Percentiles rank a stretch among this genome's conserved stretches.
Conservation (phyloP, 2,888 invertebrate species). For the Fragum whitleyi region DNA sequence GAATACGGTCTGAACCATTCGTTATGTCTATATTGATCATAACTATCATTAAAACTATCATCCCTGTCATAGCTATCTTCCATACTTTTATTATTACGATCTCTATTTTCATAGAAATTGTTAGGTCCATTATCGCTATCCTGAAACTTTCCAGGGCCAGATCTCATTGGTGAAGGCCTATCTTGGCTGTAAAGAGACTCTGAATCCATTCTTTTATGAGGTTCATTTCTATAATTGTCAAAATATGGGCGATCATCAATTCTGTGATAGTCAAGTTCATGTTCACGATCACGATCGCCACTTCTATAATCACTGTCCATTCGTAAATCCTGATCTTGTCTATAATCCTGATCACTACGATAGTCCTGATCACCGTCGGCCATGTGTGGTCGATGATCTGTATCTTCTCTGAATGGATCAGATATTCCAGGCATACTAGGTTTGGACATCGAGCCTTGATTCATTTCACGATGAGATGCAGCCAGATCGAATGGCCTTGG, state of each 20-base stretch:
- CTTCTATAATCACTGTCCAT: constrained; percentile 52
- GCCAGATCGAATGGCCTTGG: background rate
- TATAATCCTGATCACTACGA: constrained; percentile 52
- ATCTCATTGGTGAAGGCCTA: constrained; percentile 12
- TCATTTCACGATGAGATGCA: background rate
- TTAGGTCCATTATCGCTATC: background rate
- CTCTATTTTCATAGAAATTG: constrained; percentile 17
- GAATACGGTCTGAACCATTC: background rate
- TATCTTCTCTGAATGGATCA: constrained; percentile 33
- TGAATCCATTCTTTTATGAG: constrained; percentile 1
- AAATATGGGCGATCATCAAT: background rate
- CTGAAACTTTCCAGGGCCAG: constrained; percentile 13
- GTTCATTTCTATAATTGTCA: background rate
- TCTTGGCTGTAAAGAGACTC: background rate
- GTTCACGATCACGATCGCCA: background rate
- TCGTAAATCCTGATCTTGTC: constrained; percentile 56
- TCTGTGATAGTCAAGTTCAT: background rate
- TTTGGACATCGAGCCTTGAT: background rate
- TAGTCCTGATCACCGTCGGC: constrained; percentile 42
- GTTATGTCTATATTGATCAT: constrained; percentile 2
- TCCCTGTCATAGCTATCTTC: constrained; percentile 30
- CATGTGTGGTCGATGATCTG: constrained; percentile 20
- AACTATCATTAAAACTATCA: constrained; percentile 16
- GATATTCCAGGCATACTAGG: constrained; percentile 5
- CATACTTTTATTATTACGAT: constrained; percentile 30